phyloP scores from a whole-genome alignment of 2,888 invertebrate genomes.

The Desoria tigrina region DNA sequence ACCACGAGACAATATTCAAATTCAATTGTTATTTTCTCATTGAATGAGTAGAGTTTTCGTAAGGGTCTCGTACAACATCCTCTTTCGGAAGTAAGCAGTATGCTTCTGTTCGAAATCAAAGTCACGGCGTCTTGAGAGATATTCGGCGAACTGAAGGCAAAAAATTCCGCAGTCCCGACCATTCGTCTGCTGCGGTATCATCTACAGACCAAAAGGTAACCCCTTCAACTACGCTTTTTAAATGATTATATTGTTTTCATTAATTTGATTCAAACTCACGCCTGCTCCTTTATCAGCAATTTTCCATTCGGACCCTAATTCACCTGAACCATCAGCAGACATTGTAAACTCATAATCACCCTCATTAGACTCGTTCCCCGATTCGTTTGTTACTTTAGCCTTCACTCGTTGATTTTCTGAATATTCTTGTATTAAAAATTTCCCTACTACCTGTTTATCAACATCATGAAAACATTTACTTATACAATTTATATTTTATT shows the following conservation, averaged over 20 bases:
- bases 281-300: too few relatives aligned
- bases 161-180: conserved; percentile 98
- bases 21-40: not conserved
- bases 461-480: not conserved
- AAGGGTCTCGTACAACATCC: conserved; percentile 85
- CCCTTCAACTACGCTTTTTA: not conserved
- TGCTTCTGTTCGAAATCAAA: conserved; percentile 84
- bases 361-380: too few relatives aligned
- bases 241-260: conserved; percentile 12
- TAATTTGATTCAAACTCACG: not conserved
- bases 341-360: too few relatives aligned
- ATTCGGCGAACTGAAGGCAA: conserved; percentile 94
- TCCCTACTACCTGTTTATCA: conserved; percentile 12
- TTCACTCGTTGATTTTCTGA: conserved; percentile 9
- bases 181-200: conserved; percentile 93
- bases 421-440: conserved; percentile 14
- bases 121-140: conserved; percentile 70
- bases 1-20: too few relatives aligned
- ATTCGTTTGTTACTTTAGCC: too few relatives aligned
- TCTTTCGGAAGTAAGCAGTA: conserved; percentile 89
- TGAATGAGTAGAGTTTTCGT: conserved; percentile 21
- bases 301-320: too few relatives aligned
- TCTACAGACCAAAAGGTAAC: conserved; percentile 59
- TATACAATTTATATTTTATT: too few relatives aligned
- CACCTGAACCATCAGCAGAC: too few relatives aligned